Evolutionary conservation across 2,888 invertebrate genomes (phyloP), one percentile per base, ranked within the genome.

Genomic region (Synergus laeviventris): DNA sequence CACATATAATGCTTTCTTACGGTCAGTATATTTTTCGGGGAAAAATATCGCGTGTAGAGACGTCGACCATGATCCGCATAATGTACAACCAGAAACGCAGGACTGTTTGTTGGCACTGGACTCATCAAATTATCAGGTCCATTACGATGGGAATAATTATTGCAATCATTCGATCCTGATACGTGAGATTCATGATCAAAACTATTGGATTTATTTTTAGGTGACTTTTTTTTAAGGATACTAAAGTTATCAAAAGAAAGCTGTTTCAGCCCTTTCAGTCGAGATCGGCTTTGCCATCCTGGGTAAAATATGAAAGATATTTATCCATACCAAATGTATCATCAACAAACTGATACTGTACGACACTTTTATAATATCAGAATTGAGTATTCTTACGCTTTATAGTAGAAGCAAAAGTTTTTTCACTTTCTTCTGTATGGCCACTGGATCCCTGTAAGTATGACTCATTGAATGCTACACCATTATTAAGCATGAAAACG

Each of bases 171-270:
- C n/a, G 70, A 45, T 12, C 31, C 82, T 83, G n/a, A 74, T 18
- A 36, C 4, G n/a, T 61, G 61, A 64, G 61, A 74, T 70, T 56
- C 74, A 76, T 60, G 75, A 38, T 12, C 76, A 74, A 82, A 81
- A 81, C 87, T 89, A 14, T 89, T 89, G 81, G 88, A 90, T 82
- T 92, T 91, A 8, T 91, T 92, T 84, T 93, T 93, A 9, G 93
- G 92, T 45, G 94, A 88, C 80, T 93, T 93, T 88, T 94, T 94
- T 85, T 93, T 94, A n/a, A 94, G 91, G 60, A 93, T 93, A 36
- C 93, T 93, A 60, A 95, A 90, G 87, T 94, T 95, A 83, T 94
- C 94, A 0, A 94, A 94, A n/a, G 95, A 94, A 78, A 95, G 89
- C 84, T 94, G 94, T 86, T 94, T 94, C 7, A 95, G 91, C 78